Evolutionary conservation across 2,888 invertebrate genomes (phyloP), one percentile per base, ranked within the genome.

Genomic region (Eustalomyia histrio): DNA sequence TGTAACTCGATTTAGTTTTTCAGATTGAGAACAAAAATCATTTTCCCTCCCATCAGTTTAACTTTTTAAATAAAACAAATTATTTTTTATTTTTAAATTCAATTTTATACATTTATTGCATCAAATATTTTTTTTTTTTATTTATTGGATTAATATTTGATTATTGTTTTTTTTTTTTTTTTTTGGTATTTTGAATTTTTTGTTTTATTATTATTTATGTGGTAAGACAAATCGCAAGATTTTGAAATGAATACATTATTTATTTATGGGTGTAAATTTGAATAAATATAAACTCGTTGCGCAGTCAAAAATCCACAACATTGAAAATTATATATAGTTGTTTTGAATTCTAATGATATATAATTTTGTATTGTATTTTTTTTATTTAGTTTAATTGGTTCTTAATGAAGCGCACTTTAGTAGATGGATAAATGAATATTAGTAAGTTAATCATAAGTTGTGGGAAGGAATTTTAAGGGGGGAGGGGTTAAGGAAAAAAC

Each of bases 41-140:
- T n/a, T n/a, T n/a, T n/a, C n/a, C n/a, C n/a, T n/a, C n/a, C n/a
- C n/a, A n/a, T n/a, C n/a, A n/a, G n/a, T n/a, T n/a, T n/a, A n/a
- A n/a, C 21, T 21, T 21, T 21, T 21, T 39, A 24, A 75, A 80
- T 79, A 80, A 80, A 80, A 82, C 72, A 76, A 29, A 29, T 76
- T 50, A 14, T 29, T 58, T 39, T 75, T 47, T 84, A 83, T 79
- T 81, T 86, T 85, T 84, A 83, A 87, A 86, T 88, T 88, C 84
- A 84, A 84, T 89, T 89, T 88, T 89, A 87, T 89, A 88, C 88
- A 88, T 88, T 88, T 89, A 88, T 89, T 89, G 89, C 88, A 88
- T 86, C 87, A 88, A 88, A 87, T 86, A 79, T 80, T 71, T 50
- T 39, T 72, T 67, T 58, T 39, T 35, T 71, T 43, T 18, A 57